These are phyloP conservation scores for Melipona beecheii DNA, from an alignment of 2,888 invertebrate genomes.

Conservation along the genomic window DNA sequence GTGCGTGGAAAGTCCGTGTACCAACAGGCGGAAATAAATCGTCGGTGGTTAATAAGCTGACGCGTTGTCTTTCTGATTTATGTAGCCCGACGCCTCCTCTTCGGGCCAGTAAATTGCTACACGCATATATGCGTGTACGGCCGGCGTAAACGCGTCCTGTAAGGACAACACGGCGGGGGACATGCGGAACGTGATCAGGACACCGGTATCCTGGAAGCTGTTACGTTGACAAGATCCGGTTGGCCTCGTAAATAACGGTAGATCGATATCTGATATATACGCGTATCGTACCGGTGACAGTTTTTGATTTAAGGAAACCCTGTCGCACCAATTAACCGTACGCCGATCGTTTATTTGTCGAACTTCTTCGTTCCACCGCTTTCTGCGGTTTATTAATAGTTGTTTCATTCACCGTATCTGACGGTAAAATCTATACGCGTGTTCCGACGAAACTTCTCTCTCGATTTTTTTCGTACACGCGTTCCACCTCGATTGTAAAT, in stretches of 20 bases:
- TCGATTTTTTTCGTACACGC: neutral
- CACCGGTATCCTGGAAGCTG: slow-evolving; percentile 64
- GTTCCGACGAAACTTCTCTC: neutral
- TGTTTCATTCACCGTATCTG: neutral
- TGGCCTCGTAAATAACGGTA: slow-evolving; percentile 58
- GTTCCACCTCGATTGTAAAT: neutral
- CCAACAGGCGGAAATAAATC: slow-evolving; percentile 60
- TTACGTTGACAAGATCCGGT: slow-evolving; percentile 63
- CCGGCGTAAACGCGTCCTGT: slow-evolving; percentile 59
- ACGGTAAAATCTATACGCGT: neutral
- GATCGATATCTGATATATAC: slow-evolving; percentile 58
- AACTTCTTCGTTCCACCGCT: neutral
- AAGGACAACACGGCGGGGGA: slow-evolving; percentile 55
- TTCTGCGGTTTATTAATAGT: slow-evolving; percentile 24
- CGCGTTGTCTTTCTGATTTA: slow-evolving; percentile 76
- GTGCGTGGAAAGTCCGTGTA: slow-evolving; percentile 43
- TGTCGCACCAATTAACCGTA: slow-evolving; percentile 30
- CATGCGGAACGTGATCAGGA: slow-evolving; percentile 55
- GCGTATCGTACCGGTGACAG: slow-evolving; percentile 19
- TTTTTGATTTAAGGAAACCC: slow-evolving; percentile 53
- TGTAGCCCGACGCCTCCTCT: slow-evolving; percentile 67
- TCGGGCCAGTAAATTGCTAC: slow-evolving; percentile 68
- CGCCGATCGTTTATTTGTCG: slow-evolving; percentile 16
- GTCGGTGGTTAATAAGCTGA: slow-evolving; percentile 72
- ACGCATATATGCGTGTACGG: slow-evolving; percentile 57